These are phyloP conservation scores for Halcyon badia DNA, from an alignment of 2,797 vertebrate species.

Conservation along the genomic window DNA sequence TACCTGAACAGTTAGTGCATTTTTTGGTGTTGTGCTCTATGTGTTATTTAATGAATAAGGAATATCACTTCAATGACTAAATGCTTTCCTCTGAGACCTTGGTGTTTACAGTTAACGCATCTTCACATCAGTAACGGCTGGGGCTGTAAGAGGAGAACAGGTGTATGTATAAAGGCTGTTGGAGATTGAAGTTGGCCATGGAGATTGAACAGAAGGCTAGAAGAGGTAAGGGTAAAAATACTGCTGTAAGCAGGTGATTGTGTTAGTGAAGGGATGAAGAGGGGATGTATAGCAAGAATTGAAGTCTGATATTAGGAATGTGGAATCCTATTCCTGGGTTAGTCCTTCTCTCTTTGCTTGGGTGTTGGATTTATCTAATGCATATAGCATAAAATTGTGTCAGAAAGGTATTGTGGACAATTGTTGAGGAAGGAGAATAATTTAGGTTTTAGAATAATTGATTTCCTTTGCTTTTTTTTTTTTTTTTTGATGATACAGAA, in stretches of 20 bases:
- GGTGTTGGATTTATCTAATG: not conserved
- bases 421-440: not conserved
- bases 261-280: accelerated
- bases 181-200: not conserved
- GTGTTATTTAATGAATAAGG: not conserved
- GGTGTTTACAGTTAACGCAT: not conserved
- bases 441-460: not conserved
- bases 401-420: not conserved
- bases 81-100: not conserved
- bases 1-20: not conserved
- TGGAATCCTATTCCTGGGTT: not conserved
- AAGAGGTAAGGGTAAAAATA: not conserved
- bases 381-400: not conserved
- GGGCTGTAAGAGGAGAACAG: not conserved
- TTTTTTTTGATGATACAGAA: too few relatives aligned
- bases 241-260: not conserved
- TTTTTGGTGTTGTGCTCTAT: not conserved
- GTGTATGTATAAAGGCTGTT: too few relatives aligned
- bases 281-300: too few relatives aligned
- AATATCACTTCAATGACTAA: not conserved
- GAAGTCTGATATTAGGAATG: not conserved
- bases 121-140: not conserved
- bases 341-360: not conserved
- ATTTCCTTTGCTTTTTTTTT: not conserved
- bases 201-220: not conserved